Conservation (phyloP, 1,140 invertebrate species). For the Panonychus citri region DNA sequence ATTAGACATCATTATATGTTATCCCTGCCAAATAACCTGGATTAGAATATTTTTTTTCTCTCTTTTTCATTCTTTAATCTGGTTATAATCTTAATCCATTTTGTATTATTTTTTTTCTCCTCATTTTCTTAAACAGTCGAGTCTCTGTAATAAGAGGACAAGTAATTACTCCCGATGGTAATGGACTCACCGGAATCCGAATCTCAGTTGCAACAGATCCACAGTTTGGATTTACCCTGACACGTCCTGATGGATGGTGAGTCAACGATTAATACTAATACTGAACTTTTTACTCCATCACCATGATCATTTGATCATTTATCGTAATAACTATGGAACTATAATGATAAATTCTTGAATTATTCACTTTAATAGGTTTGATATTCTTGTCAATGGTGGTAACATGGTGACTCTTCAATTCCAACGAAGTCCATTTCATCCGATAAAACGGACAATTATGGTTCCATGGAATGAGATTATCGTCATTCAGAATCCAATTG, state of each 20-base stretch:
- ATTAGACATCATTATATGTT: too few species aligned
- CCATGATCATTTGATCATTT: background rate
- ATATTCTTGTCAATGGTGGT: conserved; percentile 91
- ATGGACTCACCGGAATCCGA: conserved; percentile 81
- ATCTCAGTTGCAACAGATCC: conserved; percentile 83
- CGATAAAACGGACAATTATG: conserved; percentile 44
- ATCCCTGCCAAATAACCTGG: too few species aligned
- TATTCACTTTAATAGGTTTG: conserved; percentile 42
- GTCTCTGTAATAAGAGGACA: conserved; percentile 93
- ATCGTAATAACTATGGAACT: too few species aligned
- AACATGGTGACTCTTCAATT: conserved; percentile 93
- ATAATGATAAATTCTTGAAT: too few species aligned
- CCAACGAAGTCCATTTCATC: conserved; percentile 68
- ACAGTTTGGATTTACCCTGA: conserved; percentile 79
- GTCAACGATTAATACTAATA: conserved; percentile 15
- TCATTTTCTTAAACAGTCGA: conserved; percentile 37
- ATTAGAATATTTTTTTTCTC: too few species aligned
- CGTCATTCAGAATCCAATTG: conserved; percentile 32
- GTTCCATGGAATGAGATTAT: conserved; percentile 90
- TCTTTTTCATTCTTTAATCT: too few species aligned
- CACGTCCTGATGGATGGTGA: conserved; percentile 30
- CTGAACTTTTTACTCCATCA: background rate
- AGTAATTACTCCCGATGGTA: conserved; percentile 60
- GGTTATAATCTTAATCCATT: background rate
- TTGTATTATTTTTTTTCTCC: background rate